Evolutionary conservation across 2,888 invertebrate genomes (phyloP), one percentile per base, ranked within the genome.

Genomic region (Ochropleura leucogaster): DNA sequence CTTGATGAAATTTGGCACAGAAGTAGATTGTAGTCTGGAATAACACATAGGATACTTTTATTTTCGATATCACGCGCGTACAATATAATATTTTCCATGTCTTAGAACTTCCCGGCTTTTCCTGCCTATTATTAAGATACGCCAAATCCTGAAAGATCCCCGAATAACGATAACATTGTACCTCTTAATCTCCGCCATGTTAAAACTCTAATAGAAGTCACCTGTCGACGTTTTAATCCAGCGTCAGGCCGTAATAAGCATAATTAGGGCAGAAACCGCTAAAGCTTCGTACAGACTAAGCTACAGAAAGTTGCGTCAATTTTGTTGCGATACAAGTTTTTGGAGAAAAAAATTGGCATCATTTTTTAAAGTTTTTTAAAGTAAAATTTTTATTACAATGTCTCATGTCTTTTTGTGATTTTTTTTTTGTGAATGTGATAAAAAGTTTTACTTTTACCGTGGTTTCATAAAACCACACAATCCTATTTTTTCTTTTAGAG

Each of bases 141-240:
- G 10, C 46, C 12, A n/a, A 59, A 64, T 46, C 53, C 71, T 40
- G 0, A 47, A 59, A 68, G 60, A 80, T 80, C 42, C 47, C 57
- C 44, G 16, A 60, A 42, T 46, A 71, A 6, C 60, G 49, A 46
- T 69, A 67, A 63, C 62, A 59, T 46, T 55, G 51, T 46, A 30
- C 20, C n/a, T 40, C 10, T 59, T 78, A 79, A 78, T 77, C 74
- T 51, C 47, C 60, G 20, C 77, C 18, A 73, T 73, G 73, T 80
- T 80, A 70, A 82, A 85, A 65, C 67, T 64, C 51, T 81, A 88
- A 87, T 85, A 88, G 64, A 79, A 77, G 81, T 87, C 87, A 88
- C 87, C 85, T 87, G 87, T 7, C 65, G 76, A 77, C 83, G 42
- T 66, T 84, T 79, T 87, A 81, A 88, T 85, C 79, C 51, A n/a